These are phyloP conservation scores for Pseudochaenichthys georgianus DNA, from an alignment of 2,797 vertebrate genomes.

Conservation along the genomic window DNA sequence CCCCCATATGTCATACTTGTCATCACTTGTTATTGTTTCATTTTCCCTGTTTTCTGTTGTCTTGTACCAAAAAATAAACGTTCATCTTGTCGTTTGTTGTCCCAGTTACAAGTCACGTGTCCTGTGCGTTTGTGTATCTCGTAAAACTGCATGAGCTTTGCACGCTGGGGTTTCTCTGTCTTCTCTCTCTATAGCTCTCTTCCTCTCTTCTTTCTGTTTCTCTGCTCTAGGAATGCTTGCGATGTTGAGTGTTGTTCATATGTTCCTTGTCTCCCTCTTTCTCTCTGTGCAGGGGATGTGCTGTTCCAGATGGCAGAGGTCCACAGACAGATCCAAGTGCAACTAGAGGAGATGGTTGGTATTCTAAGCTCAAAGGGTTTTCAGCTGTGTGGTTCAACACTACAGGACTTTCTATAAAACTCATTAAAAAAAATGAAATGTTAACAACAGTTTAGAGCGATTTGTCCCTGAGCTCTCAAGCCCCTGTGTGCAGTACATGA, in stretches of 20 bases:
- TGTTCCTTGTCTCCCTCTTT: constrained; percentile 54
- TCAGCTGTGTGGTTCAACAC: constrained; percentile 15
- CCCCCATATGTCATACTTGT: constrained; percentile 18
- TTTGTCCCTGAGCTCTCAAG: constrained; percentile 15
- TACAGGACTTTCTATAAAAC: not conserved
- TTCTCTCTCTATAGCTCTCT: constrained; percentile 18
- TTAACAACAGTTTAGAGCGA: not conserved
- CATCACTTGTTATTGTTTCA: constrained; percentile 40
- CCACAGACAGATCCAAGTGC: constrained; percentile 99
- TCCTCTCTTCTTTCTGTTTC: constrained; percentile 19
- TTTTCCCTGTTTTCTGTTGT: constrained; percentile 36
- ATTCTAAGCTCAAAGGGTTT: constrained; percentile 52
- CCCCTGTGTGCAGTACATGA: constrained; percentile 8
- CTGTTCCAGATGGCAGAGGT: constrained; percentile 99
- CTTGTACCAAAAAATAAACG: constrained; percentile 37
- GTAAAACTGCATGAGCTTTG: constrained; percentile 72
- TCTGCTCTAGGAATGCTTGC: constrained; percentile 28
- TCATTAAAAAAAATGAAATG: too few relatives aligned
- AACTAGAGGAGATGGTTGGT: constrained; percentile 98
- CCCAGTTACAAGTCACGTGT: constrained; percentile 64
- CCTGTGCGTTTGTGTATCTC: constrained; percentile 56
- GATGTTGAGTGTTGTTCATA: constrained; percentile 52
- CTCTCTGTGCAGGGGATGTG: constrained; percentile 90
- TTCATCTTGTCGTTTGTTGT: constrained; percentile 56
- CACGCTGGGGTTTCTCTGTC: constrained; percentile 64